Percentiles rank a stretch among this genome's conserved stretches.
Conservation (phyloP, 2,888 invertebrate genomes). For the Tipula unca region DNA sequence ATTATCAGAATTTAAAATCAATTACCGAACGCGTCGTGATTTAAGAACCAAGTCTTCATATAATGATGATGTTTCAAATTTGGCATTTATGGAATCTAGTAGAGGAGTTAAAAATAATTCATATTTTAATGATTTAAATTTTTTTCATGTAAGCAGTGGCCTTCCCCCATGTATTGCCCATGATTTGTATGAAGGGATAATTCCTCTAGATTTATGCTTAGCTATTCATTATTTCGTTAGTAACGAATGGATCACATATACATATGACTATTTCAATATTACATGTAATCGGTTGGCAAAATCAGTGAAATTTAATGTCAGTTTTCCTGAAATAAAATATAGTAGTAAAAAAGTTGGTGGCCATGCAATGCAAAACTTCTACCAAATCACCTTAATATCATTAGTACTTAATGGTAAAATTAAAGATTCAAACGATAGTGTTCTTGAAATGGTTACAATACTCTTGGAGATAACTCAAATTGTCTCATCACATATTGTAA, state of each 20-base stretch:
- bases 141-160: neutral
- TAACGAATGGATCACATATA: neutral
- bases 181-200: neutral
- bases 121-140: neutral
- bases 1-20: neutral
- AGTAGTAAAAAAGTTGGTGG: neutral
- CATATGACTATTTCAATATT: slow-evolving; percentile 1
- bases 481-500: neutral
- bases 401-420: neutral
- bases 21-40: neutral
- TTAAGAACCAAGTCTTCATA: neutral
- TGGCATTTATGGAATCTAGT: neutral
- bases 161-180: neutral
- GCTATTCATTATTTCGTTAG: neutral
- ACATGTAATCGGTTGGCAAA: neutral
- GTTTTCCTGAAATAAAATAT: neutral
- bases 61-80: neutral
- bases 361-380: neutral
- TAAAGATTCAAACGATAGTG: neutral
- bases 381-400: neutral
- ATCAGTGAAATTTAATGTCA: neutral
- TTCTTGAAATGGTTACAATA: neutral
- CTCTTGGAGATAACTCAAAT: neutral
- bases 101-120: neutral
- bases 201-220: neutral